Base-by-base conservation (phyloP, 2,888 invertebrate species). In the Caenorhabditis sp. region DNA sequence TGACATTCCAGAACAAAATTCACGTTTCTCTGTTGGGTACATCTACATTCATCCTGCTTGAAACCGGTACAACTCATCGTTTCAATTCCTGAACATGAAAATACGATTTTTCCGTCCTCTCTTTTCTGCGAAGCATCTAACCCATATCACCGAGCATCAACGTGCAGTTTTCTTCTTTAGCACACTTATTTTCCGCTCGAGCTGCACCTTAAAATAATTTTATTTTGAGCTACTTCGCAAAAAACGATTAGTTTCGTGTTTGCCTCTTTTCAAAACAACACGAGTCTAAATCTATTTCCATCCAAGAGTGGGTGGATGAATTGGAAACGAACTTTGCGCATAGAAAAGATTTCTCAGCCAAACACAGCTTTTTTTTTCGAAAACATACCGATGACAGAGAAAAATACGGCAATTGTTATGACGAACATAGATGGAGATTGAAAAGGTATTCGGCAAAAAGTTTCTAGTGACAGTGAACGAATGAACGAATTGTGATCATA, bases 101-200 rank as follows among this genome's bases (percentile, higher is more conserved):
- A 24, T 7, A 13, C 15, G 1, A 37, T 1, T 15, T 0, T 56
- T 46, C 45, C n/a, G 8, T 37, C 41, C 17, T 15, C 13, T 52
- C 15, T 17, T 41, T 41, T 41, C 45, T 30, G 11, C 4, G 8
- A 50, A 26, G 13, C 0, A n/a, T 17, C 27, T 32, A n/a, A 68
- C 66, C 66, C 20, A 41, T 50, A 50, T 68, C 58, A 22, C 39
- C 27, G 13, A 37, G 26, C 22, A 59, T 70, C 59, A 70, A 45
- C 30, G 59, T 70, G 53, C 70, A 70, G 24, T 70, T 70, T 22
- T 52, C 45, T 15, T 53, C 27, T 20, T 52, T 52, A 70, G 59
- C 59, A 43, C 70, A 70, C 52, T 27, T 17, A 22, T 39, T 37
- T n/a, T 50, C 56, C 30, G 43, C 70, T n/a, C 20, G 8, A 15